phyloP scores from a whole-genome alignment of 2,888 invertebrate genomes.

The Tuberolachnus salignus region DNA sequence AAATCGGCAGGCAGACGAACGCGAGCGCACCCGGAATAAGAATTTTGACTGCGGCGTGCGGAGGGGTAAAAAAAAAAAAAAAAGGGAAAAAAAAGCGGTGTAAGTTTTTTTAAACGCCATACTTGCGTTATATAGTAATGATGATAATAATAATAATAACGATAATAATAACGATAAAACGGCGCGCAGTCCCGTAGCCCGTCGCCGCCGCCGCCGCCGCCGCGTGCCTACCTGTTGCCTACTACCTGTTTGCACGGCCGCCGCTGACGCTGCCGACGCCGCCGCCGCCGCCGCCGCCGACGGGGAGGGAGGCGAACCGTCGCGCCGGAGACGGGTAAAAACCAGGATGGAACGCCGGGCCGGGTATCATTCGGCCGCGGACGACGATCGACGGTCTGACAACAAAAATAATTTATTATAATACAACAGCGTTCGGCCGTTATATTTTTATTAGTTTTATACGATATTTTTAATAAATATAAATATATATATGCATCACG shows the following conservation, averaged over 20 bases:
- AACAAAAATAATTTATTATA: too few species aligned
- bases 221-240: too few species aligned
- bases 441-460: too few species aligned
- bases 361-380: slow-evolving; percentile 52
- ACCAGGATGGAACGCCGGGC: slow-evolving; percentile 34
- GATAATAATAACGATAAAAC: not conserved
- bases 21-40: not conserved
- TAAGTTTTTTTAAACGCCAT: not conserved
- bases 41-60: too few species aligned
- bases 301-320: slow-evolving; percentile 23
- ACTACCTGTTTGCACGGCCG: not conserved
- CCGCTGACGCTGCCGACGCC: not conserved
- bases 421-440: too few species aligned
- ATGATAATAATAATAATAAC: not conserved
- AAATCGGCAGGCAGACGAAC: too few species aligned
- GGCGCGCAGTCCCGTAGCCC: not conserved
- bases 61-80: not conserved
- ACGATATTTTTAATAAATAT: too few species aligned
- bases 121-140: not conserved
- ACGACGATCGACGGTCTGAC: slow-evolving; percentile 42
- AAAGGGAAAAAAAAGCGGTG: not conserved
- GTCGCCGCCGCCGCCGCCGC: not conserved
- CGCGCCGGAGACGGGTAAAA: slow-evolving; percentile 51
- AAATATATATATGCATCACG: too few species aligned
- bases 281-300: not conserved